Evolutionary conservation across 2,113 vertebrate genomes (phyloP).

Genomic region (Poeciliopsis prolifica): DNA sequence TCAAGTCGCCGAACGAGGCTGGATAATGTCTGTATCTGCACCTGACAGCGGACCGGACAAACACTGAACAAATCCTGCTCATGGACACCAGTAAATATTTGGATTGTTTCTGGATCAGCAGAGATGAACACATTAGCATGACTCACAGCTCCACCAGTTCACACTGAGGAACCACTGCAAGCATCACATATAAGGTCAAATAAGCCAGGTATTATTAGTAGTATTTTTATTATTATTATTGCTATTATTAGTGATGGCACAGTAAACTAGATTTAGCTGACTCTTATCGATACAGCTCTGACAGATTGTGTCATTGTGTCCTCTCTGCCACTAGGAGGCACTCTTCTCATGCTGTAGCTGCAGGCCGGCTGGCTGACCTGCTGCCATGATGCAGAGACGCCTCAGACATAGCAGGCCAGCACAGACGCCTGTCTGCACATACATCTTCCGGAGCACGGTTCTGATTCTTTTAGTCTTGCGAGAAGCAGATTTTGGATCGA

Average conservation of each 20-base stretch:
- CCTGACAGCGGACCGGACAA: slow-evolving; percentile 46
- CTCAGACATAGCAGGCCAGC: slow-evolving; percentile 56
- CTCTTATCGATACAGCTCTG: slow-evolving; percentile 54
- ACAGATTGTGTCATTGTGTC: slow-evolving; percentile 40
- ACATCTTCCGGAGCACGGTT: slow-evolving; percentile 49
- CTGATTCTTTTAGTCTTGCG: slow-evolving; percentile 44
- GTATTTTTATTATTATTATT: slow-evolving; percentile 15
- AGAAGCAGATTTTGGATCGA: slow-evolving; percentile 27
- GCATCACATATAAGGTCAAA: slow-evolving; percentile 59
- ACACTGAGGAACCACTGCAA: slow-evolving; percentile 3
- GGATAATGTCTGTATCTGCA: slow-evolving; percentile 62
- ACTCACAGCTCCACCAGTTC: slow-evolving; percentile 47
- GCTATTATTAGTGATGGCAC: slow-evolving; percentile 31
- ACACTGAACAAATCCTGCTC: slow-evolving; percentile 59
- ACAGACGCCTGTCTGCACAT: slow-evolving; percentile 43
- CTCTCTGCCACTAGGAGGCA: slow-evolving; percentile 77
- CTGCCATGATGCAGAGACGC: slow-evolving; percentile 45
- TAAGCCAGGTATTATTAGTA: slow-evolving; percentile 41
- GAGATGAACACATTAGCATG: slow-evolving; percentile 58
- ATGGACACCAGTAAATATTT: slow-evolving; percentile 70
- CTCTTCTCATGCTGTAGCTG: slow-evolving; percentile 78
- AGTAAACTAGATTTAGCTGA: slow-evolving; percentile 67
- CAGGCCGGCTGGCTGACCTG: slow-evolving; percentile 27
- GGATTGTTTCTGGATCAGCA: slow-evolving; percentile 63
- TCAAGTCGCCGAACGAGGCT: slow-evolving; percentile 1